Base-by-base conservation (phyloP, 2,113 vertebrate species). In the Dolichotis patagonum region DNA sequence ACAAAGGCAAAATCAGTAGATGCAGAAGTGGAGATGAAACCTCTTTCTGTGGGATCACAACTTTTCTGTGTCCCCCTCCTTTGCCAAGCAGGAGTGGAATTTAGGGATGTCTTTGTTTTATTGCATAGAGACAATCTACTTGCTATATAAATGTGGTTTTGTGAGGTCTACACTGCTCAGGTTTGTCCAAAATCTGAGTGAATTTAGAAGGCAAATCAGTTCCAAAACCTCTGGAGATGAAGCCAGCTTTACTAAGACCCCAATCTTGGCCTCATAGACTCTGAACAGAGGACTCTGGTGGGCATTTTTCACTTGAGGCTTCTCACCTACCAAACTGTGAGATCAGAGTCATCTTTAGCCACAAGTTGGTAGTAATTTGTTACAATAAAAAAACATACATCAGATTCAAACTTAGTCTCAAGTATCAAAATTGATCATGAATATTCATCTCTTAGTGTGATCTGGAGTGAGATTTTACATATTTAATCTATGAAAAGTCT, bases 391-490 rank as follows among this genome's bases (percentile, higher is more conserved):
- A 91, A 88, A 46, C 35, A 88, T 3, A 9, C 5, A 11, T 1
- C 8, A 6, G 43, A n/a, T 62, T 97, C 26, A 52, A 22, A 78
- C 87, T 92, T 85, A 49, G 24, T 58, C 24, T 60, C 0, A 38
- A 2, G 26, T 49, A 85, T 71, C 7, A 90, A 86, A 88, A 38
- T 19, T 82, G 0, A 35, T 88, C 52, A 16, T 28, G 78, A 84
- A 82, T 87, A 13, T 91, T 56, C 46, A 69, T 85, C 38, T 85
- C 14, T 75, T 83, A 54, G 75, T 81, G 26, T 77, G 62, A 88
- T 62, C 54, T 94, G 54, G 85, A 87, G 56, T 77, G 63, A 84
- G 8, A 58, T 90, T 97, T 96, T 77, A 7, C 7, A 11, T 93
- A 49, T 93, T 86, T 93, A 16, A 56, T 67, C 30, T 75, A 38